These are phyloP conservation scores for Leistus spinibarbis DNA, from an alignment of 2,888 invertebrate species.

Conservation along the genomic window DNA sequence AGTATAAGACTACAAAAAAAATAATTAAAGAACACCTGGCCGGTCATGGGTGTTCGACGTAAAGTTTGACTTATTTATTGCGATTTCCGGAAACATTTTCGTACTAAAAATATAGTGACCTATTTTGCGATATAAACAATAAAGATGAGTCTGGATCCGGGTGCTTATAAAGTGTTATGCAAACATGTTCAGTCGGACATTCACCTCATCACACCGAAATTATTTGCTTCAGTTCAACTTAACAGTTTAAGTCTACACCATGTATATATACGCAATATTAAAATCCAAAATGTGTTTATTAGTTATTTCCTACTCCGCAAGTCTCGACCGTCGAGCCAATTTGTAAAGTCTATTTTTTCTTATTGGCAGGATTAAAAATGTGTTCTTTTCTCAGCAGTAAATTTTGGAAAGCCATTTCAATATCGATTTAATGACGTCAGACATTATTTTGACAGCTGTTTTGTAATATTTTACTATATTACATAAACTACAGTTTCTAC, in stretches of 20 bases:
- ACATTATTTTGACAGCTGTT: neutral
- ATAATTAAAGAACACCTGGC: neutral
- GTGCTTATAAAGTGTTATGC: neutral
- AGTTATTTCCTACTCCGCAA: neutral
- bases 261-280: neutral
- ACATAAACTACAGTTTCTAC: too few relatives aligned
- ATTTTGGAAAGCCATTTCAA: neutral
- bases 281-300: neutral
- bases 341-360: neutral
- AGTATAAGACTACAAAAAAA: neutral
- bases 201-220: neutral
- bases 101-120: conserved; percentile 32
- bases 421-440: neutral
- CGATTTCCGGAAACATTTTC: conserved; percentile 34
- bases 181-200: neutral
- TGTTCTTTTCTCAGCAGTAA: neutral
- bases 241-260: neutral
- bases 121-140: conserved; percentile 36
- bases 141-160: conserved; percentile 26
- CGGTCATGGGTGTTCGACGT: conserved; percentile 11
- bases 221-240: neutral
- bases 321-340: neutral
- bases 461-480: neutral
- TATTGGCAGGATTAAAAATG: neutral
- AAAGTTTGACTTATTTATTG: conserved; percentile 36